Evolutionary conservation across 2,797 vertebrate species (phyloP), one percentile per base, ranked within the genome.

Genomic region (Schizopygopsis malacanthus): DNA sequence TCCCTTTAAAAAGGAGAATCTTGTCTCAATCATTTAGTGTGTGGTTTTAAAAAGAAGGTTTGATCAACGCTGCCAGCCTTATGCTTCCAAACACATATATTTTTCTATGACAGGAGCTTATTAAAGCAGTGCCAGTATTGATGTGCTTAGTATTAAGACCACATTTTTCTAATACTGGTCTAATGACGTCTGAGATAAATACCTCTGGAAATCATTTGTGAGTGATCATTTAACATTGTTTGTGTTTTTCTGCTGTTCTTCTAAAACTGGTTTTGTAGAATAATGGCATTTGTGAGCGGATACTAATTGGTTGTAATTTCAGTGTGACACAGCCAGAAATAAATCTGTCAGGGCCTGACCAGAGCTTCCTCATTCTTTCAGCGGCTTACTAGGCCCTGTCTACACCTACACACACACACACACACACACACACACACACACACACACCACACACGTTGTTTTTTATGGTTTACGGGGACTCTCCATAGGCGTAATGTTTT

Each of bases 291-390:
- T 87, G 72, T 80, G 37, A 65, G 73, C 70, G 69, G 72, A 76
- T 84, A 73, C 81, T 89, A 86, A 90, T 83, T 88, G 76, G 69
- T 87, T 85, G 56, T 84, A 80, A 75, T 88, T 82, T 70, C 81
- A 80, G 75, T 76, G 77, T 82, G 79, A 88, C 79, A 43, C 79
- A 87, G 63, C 16, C 79, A 81, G 22, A 84, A 75, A 85, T 84
- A 90, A 90, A 89, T 87, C 85, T 87, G 71, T 84, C 84, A 87
- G 25, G 85, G 81, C 85, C 75, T 87, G 80, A 86, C 83, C 82
- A 86, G 82, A 65, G 61, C 86, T 80, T 84, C 84, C 67, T 83
- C 63, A 81, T 69, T 82, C 83, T 84, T 20, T 43, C 84, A 80
- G 52, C 33, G 7, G 77, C 79, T 87, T 76, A 72, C 83, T 45